phyloP scores from a whole-genome alignment of 2,888 invertebrate species.

The Salticus scenicus region DNA sequence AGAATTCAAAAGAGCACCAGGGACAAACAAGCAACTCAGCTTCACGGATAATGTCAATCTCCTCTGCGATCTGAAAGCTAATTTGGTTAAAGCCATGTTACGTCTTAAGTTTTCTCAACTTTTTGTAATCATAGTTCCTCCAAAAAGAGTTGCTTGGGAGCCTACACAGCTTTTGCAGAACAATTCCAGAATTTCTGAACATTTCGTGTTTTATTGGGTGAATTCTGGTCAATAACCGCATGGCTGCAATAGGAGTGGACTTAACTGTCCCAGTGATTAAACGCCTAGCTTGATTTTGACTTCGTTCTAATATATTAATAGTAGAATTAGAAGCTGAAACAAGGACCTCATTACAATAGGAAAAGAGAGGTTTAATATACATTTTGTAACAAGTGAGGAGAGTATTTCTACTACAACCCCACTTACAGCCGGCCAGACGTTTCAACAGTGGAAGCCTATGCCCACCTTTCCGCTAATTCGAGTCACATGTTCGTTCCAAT shows the following conservation, averaged over 20 bases:
- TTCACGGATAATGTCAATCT: neutral
- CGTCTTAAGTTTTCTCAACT: conserved; percentile 1
- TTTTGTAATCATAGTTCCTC: neutral
- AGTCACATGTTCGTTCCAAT: neutral
- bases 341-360: neutral
- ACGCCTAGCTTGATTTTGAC: neutral
- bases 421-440: neutral
- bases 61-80: neutral
- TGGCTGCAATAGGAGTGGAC: neutral
- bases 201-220: neutral
- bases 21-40: neutral
- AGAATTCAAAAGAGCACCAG: neutral
- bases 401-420: neutral
- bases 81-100: neutral
- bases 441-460: neutral
- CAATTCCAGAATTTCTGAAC: neutral
- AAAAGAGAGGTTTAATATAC: neutral
- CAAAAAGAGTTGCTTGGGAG: neutral
- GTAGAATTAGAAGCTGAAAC: neutral
- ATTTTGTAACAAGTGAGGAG: neutral
- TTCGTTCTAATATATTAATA: neutral
- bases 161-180: neutral
- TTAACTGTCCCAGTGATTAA: neutral
- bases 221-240: neutral
- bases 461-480: neutral